Percentiles rank a stretch among this genome's conserved stretches.
Conservation (phyloP, 2,888 invertebrate species). For the Pemphredon lugubris region DNA sequence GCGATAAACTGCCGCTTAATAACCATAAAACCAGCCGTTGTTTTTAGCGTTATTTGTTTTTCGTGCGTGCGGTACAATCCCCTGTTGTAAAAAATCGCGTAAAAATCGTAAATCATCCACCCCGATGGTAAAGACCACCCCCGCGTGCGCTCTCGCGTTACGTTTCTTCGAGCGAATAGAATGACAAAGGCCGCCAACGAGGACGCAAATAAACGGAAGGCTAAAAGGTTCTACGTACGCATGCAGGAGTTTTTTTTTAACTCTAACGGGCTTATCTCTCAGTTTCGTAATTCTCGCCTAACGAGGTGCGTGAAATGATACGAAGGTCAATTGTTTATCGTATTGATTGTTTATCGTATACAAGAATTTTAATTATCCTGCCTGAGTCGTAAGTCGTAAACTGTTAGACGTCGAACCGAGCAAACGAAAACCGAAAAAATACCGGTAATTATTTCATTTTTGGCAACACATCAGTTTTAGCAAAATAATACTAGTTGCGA, state of each 20-base stretch:
- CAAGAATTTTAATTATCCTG: no score
- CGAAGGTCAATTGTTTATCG: constrained; percentile 1
- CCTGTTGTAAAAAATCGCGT: constrained; percentile 1
- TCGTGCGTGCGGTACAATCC: background rate
- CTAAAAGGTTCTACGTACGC: constrained; percentile 22
- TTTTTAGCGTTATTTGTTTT: constrained; percentile 20
- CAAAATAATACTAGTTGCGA: no score
- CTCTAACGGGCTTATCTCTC: constrained; percentile 21
- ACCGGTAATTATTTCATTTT: no score
- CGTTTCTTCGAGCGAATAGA: constrained; percentile 1
- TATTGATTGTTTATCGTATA: constrained; percentile 2
- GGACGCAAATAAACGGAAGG: constrained; percentile 37
- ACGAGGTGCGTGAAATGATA: background rate
- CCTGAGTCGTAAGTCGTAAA: no score
- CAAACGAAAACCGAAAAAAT: no score
- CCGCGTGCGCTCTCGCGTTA: background rate
- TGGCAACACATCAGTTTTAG: no score
- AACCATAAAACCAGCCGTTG: constrained; percentile 14
- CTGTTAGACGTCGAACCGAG: no score
- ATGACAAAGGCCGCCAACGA: constrained; percentile 15
- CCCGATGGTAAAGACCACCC: constrained; percentile 21
- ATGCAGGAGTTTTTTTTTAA: constrained; percentile 33
- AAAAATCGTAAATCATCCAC: constrained; percentile 27
- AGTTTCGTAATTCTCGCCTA: constrained; percentile 9
- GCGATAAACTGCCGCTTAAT: constrained; percentile 9